These are phyloP conservation scores for Platysternon megacephalum DNA, from an alignment of 2,113 vertebrate genomes.

Conservation along the genomic window DNA sequence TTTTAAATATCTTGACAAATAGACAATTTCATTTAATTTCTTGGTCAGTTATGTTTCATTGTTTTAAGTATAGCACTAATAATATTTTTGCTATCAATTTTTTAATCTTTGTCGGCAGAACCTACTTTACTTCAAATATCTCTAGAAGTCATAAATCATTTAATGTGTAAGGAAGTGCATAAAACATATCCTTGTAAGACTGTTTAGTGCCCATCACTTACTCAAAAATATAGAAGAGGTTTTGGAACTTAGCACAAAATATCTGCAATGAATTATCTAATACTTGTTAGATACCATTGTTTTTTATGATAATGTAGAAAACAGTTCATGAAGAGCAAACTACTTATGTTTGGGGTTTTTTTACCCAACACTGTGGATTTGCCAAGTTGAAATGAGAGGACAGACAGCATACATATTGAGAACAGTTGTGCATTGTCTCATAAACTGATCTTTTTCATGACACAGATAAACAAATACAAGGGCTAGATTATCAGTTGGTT, in stretches of 20 bases:
- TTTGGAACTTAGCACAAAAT: background rate
- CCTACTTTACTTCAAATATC: background rate
- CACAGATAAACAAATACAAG: background rate
- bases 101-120: background rate
- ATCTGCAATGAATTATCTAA: background rate
- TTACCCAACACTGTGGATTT: too few species aligned
- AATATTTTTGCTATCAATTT: background rate
- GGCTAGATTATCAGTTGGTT: background rate
- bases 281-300: background rate
- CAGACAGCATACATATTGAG: too few species aligned
- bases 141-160: background rate
- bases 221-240: background rate
- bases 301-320: background rate
- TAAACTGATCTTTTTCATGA: too few species aligned
- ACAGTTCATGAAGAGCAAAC: background rate
- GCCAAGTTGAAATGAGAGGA: too few species aligned
- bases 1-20: background rate
- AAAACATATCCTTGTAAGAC: background rate
- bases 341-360: background rate
- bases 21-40: background rate
- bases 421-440: too few species aligned
- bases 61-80: background rate
- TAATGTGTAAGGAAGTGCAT: background rate
- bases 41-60: background rate
- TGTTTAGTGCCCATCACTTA: background rate